Evolutionary conservation across 1,140 invertebrate genomes (phyloP).

Genomic region (Sarcophaga bullata): DNA sequence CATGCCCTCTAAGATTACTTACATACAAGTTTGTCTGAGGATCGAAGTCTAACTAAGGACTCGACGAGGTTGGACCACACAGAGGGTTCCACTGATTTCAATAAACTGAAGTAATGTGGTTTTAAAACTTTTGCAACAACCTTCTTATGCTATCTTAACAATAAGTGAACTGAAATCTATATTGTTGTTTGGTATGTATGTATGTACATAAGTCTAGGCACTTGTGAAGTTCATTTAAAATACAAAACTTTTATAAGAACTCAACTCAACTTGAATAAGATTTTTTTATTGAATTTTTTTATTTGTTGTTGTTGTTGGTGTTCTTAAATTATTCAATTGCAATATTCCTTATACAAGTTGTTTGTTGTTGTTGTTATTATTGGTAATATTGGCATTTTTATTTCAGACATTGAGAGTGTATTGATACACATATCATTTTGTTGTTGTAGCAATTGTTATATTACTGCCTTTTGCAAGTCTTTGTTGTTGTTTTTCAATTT

Average conservation of each 20-base stretch:
- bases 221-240: constrained; percentile 8
- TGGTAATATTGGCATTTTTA: background rate
- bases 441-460: background rate
- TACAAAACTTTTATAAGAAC: background rate
- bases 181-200: background rate
- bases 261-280: too few species aligned
- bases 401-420: background rate
- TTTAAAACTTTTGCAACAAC: too few species aligned
- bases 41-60: too few species aligned
- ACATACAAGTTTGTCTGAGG: too few species aligned
- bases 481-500: background rate
- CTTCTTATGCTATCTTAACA: background rate
- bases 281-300: too few species aligned
- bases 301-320: background rate
- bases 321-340: constrained; percentile 34
- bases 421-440: background rate
- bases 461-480: constrained; percentile 12
- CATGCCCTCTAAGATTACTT: too few species aligned
- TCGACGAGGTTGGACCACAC: too few species aligned
- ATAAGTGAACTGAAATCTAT: too few species aligned
- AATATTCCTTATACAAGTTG: constrained; percentile 2
- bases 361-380: background rate
- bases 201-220: background rate
- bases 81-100: too few species aligned
- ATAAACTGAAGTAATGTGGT: too few species aligned